Percentiles rank a stretch among this genome's conserved stretches.
These are phyloP conservation scores for Ditylenchus weischeri DNA, from an alignment of 2,888 invertebrate species.

Conservation along the genomic window DNA sequence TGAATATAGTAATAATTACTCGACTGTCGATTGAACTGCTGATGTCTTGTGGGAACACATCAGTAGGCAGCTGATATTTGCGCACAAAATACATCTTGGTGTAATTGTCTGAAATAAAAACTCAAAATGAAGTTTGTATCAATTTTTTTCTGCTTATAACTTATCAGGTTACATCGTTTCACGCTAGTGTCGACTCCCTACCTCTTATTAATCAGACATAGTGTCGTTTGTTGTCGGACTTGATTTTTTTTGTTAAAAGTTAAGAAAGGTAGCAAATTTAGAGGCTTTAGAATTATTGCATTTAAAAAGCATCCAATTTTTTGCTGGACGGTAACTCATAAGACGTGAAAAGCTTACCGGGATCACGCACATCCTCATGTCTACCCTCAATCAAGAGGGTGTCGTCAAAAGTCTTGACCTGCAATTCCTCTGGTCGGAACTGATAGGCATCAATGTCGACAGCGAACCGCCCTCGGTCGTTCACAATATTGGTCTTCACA, in stretches of 20 bases:
- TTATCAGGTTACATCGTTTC: too few species aligned
- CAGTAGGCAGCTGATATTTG: constrained; percentile 56
- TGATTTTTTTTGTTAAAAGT: too few species aligned
- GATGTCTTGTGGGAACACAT: constrained; percentile 50
- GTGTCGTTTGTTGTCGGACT: too few species aligned
- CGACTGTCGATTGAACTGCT: constrained; percentile 48
- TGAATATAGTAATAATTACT: constrained; percentile 26
- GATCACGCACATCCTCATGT: constrained; percentile 54
- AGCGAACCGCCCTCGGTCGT: constrained; percentile 50
- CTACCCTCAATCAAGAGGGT: constrained; percentile 56
- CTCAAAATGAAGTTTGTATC: too few species aligned
- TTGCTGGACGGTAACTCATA: too few species aligned
- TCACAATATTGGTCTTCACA: constrained; percentile 44
- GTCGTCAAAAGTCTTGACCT: constrained; percentile 57
- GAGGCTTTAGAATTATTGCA: too few species aligned
- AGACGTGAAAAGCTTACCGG: too few species aligned
- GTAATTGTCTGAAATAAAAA: constrained; percentile 36
- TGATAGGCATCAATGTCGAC: constrained; percentile 57
- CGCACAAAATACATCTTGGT: constrained; percentile 57
- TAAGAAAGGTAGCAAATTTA: too few species aligned
- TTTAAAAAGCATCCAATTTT: too few species aligned
- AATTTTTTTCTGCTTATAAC: too few species aligned
- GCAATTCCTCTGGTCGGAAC: constrained; percentile 57
- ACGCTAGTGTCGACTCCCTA: too few species aligned
- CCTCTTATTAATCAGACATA: too few species aligned